Base-by-base conservation (phyloP, 2,888 invertebrate genomes). In the Petrolisthes manimaculis region DNA sequence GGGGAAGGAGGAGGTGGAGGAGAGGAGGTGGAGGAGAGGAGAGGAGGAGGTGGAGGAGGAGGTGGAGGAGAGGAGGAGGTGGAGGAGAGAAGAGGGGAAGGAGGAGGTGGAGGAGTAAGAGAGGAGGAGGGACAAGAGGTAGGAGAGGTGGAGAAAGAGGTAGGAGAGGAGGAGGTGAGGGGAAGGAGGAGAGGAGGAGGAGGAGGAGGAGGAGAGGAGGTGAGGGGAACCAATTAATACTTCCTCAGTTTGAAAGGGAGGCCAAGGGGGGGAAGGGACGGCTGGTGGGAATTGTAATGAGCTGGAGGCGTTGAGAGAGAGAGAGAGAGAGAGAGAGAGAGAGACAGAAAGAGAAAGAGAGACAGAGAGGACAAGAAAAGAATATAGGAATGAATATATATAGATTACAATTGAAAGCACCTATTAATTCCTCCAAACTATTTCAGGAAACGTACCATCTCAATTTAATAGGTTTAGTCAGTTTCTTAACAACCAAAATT, bases 211-310 rank as follows among this genome's bases (percentile, higher is more conserved):
- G 61, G 61, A 14, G 8, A 61, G 61, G 61, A 61, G 61, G 61
- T 14, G 61, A 61, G 61, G 61, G 61, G 8, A 61, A 61, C 61
- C 61, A 61, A 61, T 61, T 61, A 61, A 61, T 61, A 61, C 61
- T 61, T 61, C 61, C 61, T 9, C 61, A 61, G 61, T 61, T 61
- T 61, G 61, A 61, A 14, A 61, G 61, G 61, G 61, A 6, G 61
- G 61, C 61, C 61, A 61, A 14, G 61, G 61, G 14, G 61, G 8
- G 8, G 14, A 6, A 14, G 8, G 6, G 61, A 61, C 8, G 61
- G 61, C 61, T 61, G 61, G 61, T 61, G 61, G 61, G 61, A 61
- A 61, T 61, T 61, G 61, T 61, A 61, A 61, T 61, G 61, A 61
- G 61, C 61, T 9, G 61, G 61, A n/a, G n/a, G n/a, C n/a, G n/a